A percentile compares a stretch with the other conserved stretches of the same genome.
phyloP scores from a whole-genome alignment of 2,888 invertebrate genomes.

The Laothoe populi region DNA sequence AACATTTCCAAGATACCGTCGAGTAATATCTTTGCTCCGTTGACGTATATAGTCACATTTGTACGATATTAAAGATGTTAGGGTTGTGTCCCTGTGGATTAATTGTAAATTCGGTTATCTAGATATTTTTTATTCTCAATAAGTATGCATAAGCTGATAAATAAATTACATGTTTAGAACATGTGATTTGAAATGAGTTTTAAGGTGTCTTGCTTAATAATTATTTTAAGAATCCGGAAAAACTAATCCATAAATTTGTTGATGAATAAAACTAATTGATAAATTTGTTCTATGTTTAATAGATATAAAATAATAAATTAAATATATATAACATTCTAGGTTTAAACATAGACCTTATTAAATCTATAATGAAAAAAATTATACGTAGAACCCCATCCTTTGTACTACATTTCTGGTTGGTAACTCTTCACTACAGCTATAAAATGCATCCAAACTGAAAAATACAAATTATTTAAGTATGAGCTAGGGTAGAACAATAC shows the following conservation, averaged over 20 bases:
- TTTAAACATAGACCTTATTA: constrained; percentile 2
- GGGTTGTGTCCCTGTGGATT: background rate
- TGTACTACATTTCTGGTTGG: constrained; percentile 48
- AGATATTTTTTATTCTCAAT: background rate
- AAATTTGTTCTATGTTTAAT: background rate
- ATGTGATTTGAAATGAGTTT: too few relatives aligned
- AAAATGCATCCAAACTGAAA: constrained; percentile 52
- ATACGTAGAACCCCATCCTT: constrained; percentile 31
- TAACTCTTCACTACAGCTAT: constrained; percentile 50
- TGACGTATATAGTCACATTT: constrained; percentile 22
- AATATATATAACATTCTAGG: background rate
- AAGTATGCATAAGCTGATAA: too few relatives aligned
- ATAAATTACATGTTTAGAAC: too few relatives aligned
- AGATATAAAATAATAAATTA: background rate
- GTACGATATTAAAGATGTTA: constrained; percentile 6
- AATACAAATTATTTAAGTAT: constrained; percentile 3
- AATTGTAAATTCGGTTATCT: background rate
- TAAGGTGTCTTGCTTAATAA: too few relatives aligned
- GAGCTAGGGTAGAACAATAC: background rate
- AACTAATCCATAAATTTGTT: too few relatives aligned
- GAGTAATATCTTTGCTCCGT: constrained; percentile 29
- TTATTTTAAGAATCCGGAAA: too few relatives aligned
- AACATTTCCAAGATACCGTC: constrained; percentile 57
- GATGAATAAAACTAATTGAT: too few relatives aligned
- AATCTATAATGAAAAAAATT: background rate